Evolutionary conservation across 2,888 invertebrate genomes (phyloP), one percentile per base, ranked within the genome.

Genomic region (Thumatha senex): DNA sequence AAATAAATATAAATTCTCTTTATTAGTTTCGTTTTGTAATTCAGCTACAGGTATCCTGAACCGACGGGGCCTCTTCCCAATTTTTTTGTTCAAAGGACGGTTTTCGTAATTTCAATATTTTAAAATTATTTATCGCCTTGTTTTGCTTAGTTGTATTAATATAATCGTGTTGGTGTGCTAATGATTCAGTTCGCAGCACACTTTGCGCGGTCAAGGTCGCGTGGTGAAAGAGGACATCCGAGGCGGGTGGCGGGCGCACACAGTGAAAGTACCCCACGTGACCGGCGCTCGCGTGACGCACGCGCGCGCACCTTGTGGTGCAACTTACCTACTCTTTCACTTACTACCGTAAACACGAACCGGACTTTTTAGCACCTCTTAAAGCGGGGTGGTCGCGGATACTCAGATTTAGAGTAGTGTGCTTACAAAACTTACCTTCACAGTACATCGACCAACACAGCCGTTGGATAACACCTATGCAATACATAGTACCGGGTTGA

Each of bases 201-300:
- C 45, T 24, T 38, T 14, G 36, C 43, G 31, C 38, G 66, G 70
- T 70, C 69, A 69, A 67, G 69, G 69, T 39, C 59, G 51, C 47
- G 9, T 35, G 48, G 59, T 45, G 61, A 59, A 58, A 69, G 67
- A 61, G 54, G 48, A 49, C 49, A 34, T 1, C 7, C 14, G 35
- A 30, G n/a, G 11, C 29, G 41, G 13, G n/a, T n/a, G 18, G 11
- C 41, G 14, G 9, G 52, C 54, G 44, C 40, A 56, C 48, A 30
- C 56, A 54, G 67, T 56, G 64, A 68, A 64, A 64, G 61, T 68
- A 38, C 4, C 30, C 30, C 47, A 46, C 18, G 33, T 41, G 11
- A 15, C 35, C 5, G 18, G 30, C 34, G 7, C 31, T 12, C 5
- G n/a, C 31, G 40, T 65, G 65, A 67, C 63, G 67, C 67, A 55